phyloP scores from a whole-genome alignment of 35 echinoderm and acorn worm species.

The Anneissia japonica region DNA sequence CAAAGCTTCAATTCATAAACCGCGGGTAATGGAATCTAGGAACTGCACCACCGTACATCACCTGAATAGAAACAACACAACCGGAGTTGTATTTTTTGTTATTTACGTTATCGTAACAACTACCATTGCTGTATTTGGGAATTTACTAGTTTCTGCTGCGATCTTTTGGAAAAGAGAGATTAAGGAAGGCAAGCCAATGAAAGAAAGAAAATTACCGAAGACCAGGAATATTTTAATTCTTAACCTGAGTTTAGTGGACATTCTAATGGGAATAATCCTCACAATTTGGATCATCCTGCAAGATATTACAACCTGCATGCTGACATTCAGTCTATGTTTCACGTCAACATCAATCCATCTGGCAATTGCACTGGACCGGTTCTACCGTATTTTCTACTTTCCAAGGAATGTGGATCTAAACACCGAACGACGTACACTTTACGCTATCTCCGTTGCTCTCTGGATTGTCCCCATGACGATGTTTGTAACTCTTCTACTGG shows the following conservation, averaged over 20 bases:
- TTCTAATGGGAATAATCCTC: background rate
- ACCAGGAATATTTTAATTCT: background rate
- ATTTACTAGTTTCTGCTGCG: background rate
- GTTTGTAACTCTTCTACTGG: background rate
- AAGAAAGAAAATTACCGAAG: background rate
- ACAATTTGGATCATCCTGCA: background rate
- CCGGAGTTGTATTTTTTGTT: background rate
- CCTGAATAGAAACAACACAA: too few species aligned
- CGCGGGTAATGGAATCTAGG: too few species aligned
- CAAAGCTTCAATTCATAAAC: too few species aligned
- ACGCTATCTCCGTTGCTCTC: background rate
- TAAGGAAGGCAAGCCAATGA: background rate
- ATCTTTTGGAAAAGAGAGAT: background rate
- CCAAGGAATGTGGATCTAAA: background rate
- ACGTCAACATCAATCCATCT: background rate
- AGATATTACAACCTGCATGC: background rate
- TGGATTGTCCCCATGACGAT: background rate
- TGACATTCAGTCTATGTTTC: background rate
- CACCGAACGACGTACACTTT: background rate
- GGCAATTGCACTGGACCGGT: background rate
- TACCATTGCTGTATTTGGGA: background rate
- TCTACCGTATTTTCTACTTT: background rate
- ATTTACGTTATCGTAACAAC: background rate
- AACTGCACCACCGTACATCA: too few species aligned
- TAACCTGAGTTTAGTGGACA: background rate